Conservation (phyloP, 1,140 invertebrate species). For the Sitophilus oryzae region DNA sequence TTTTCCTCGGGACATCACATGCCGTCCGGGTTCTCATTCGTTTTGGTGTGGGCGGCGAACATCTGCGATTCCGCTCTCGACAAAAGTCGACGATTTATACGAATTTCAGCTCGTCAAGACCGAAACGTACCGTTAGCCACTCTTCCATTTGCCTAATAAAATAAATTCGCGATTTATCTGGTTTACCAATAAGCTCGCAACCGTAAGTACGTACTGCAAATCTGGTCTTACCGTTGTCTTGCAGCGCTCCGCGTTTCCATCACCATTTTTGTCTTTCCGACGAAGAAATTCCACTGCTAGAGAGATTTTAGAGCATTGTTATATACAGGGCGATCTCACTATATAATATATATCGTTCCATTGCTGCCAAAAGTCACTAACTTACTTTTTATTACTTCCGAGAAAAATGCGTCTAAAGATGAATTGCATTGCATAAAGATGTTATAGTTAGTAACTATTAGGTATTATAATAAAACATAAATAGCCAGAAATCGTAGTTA, state of each 20-base stretch:
- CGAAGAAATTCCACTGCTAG: no score
- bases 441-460: no score
- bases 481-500: no score
- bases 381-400: no score
- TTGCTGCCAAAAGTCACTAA: no score
- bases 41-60: background rate
- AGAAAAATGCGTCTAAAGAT: no score
- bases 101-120: conserved; percentile 18
- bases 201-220: conserved; percentile 10
- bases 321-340: background rate
- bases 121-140: conserved; percentile 14
- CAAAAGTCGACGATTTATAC: conserved; percentile 12
- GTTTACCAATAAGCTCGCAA: conserved; percentile 13
- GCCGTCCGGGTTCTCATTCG: background rate
- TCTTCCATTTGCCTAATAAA: conserved; percentile 26
- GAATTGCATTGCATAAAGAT: no score
- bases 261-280: conserved; percentile 20
- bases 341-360: no score
- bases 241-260: conserved; percentile 20
- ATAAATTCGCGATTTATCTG: conserved; percentile 27
- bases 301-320: background rate
- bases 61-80: background rate
- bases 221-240: conserved; percentile 26
- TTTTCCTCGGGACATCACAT: background rate
- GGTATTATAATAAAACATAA: no score